These are phyloP conservation scores for Oscheius sp. DNA, from an alignment of 2,888 invertebrate species.

Conservation along the genomic window DNA sequence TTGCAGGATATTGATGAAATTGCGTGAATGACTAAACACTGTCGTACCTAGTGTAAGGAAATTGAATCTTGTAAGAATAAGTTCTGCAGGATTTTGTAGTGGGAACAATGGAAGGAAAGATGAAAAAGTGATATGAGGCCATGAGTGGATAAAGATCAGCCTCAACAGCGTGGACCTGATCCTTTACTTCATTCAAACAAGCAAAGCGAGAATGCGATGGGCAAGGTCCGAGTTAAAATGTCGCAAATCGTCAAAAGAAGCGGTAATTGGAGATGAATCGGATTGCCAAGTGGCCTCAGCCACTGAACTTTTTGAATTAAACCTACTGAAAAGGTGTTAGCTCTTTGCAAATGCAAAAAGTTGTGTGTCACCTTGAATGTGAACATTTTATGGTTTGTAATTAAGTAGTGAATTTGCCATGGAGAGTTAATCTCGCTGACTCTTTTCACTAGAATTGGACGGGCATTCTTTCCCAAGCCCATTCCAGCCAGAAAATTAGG, in stretches of 20 bases:
- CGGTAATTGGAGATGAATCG: slow-evolving; percentile 23
- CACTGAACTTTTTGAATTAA: no score
- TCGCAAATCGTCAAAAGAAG: background rate
- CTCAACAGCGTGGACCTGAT: background rate
- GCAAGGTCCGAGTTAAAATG: background rate
- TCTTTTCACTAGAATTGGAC: no score
- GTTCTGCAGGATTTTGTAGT: background rate
- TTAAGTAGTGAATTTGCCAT: no score
- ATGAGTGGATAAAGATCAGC: background rate
- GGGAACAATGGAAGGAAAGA: background rate
- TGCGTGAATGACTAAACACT: no score
- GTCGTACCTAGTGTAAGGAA: no score
- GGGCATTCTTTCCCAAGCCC: no score
- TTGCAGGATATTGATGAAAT: background rate
- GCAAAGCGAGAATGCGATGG: background rate
- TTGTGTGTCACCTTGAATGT: no score
- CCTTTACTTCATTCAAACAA: background rate
- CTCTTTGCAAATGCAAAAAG: no score
- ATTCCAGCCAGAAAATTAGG: no score
- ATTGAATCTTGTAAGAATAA: background rate
- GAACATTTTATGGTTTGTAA: no score
- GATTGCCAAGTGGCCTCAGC: background rate
- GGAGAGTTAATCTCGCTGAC: no score
- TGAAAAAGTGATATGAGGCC: background rate
- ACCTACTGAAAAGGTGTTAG: no score